Percentiles rank a stretch among this genome's conserved stretches.
Conservation (phyloP, 2,888 invertebrate genomes). For the Acrocera orbiculus region DNA sequence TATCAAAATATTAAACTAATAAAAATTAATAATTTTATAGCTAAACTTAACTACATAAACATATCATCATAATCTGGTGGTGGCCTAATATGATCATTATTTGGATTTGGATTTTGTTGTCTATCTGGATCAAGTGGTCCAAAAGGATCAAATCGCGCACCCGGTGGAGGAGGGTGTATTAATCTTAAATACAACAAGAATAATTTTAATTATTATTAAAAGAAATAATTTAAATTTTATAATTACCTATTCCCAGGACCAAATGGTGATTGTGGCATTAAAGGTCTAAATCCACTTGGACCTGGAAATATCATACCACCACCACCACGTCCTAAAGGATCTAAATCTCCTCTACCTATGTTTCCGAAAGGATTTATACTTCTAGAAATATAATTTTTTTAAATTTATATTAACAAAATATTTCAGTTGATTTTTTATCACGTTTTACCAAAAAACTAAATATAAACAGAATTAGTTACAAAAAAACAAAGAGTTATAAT, state of each 20-base stretch:
- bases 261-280: background rate
- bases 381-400: slow-evolving; percentile 10
- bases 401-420: background rate
- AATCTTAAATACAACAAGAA: background rate
- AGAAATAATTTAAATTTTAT: background rate
- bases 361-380: slow-evolving; percentile 29
- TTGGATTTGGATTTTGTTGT: slow-evolving; percentile 31
- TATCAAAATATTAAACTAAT: background rate
- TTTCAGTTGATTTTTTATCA: too few relatives aligned
- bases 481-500: too few relatives aligned
- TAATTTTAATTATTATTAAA: background rate
- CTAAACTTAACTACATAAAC: slow-evolving; percentile 43
- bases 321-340: slow-evolving; percentile 50
- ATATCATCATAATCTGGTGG: slow-evolving; percentile 61
- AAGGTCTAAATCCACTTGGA: slow-evolving; percentile 18
- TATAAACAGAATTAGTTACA: too few relatives aligned
- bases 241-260: background rate
- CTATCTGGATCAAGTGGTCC: slow-evolving; percentile 42
- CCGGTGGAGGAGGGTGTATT: slow-evolving; percentile 32
- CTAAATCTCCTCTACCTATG: slow-evolving; percentile 58
- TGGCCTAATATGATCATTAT: slow-evolving; percentile 51
- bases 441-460: too few relatives aligned
- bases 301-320: slow-evolving; percentile 68
- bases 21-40: background rate
- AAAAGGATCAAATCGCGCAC: slow-evolving; percentile 74